Base-by-base conservation (phyloP, 2,113 vertebrate species). In the Aegithalos caudatus region DNA sequence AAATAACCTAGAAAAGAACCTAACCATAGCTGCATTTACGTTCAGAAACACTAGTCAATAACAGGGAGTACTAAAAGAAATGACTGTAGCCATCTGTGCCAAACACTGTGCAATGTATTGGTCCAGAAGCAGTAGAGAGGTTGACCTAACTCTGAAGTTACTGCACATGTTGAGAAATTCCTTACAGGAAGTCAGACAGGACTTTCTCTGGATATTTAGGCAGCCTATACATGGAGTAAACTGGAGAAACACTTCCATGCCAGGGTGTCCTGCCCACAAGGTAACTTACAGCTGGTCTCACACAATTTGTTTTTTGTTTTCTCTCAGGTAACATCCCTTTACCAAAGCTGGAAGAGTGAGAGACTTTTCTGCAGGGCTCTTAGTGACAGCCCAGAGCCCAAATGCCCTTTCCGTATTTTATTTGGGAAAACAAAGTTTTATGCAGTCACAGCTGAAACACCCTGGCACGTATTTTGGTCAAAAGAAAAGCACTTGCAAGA, bases 251-350 rank as follows among this genome's bases (percentile, higher is more conserved):
- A 10, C 12, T 42, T 72, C 21, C 18, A 9, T 65, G 47, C 38
- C 47, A 23, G 10, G 21, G 14, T 65, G 33, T 45, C 8, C 25
- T 54, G 7, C 56, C 31, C 38, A n/a, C 17, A 60, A 28, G 45
- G 6, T 81, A 44, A 47, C 35, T 44, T 65, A 33, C 4, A 76
- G 65, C n/a, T 60, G 84, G 10, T 90, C 13, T 90, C 91, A 97
- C 58, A 28, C 62, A 65, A 9, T 78, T 76, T 81, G 56, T 44
- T 86, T 74, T 73, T 23, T 97, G 44, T 91, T 95, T 97, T 90
- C 79, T 82, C 65, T 91, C 97, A 99, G 99, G 99, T 97, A 99
- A 99, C 92, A 99, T 99, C 96, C 98, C 99, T 94, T 89, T 99
- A 62, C 98, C 98, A 91, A 97, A 97, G 87, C 95, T 97, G 60